phyloP scores from a whole-genome alignment of 2,113 vertebrate species.

The Hydrochoerus hydrochaeris region DNA sequence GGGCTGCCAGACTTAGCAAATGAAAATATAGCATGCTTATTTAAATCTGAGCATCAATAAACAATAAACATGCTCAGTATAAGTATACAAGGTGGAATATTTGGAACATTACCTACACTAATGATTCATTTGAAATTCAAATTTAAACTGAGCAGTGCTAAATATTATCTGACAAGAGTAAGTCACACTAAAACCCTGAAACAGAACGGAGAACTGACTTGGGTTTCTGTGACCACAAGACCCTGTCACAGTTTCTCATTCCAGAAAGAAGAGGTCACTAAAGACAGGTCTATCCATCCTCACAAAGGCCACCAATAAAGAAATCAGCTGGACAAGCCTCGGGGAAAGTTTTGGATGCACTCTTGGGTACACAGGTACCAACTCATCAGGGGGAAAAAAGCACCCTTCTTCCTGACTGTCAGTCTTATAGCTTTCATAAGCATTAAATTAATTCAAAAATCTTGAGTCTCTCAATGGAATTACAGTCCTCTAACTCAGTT shows the following conservation, averaged over 20 bases:
- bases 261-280: background rate
- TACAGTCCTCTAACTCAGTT: slow-evolving; percentile 77
- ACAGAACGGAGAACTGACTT: background rate
- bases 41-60: background rate
- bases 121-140: background rate
- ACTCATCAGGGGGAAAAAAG: background rate
- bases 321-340: background rate
- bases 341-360: background rate
- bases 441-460: slow-evolving; percentile 77
- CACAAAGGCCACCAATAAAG: background rate
- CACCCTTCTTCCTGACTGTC: slow-evolving; percentile 62
- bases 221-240: background rate
- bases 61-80: background rate
- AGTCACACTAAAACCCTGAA: background rate
- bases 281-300: background rate
- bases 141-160: background rate
- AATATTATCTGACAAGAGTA: background rate
- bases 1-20: background rate
- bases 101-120: background rate
- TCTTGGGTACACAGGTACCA: background rate
- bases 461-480: slow-evolving; percentile 76
- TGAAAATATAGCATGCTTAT: background rate
- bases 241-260: background rate
- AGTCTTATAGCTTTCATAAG: slow-evolving; percentile 81
- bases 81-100: background rate